A percentile compares a stretch with the other conserved stretches of the same genome.
Evolutionary conservation across 2,888 invertebrate species (phyloP).

Genomic region (Apotomis betuletana): DNA sequence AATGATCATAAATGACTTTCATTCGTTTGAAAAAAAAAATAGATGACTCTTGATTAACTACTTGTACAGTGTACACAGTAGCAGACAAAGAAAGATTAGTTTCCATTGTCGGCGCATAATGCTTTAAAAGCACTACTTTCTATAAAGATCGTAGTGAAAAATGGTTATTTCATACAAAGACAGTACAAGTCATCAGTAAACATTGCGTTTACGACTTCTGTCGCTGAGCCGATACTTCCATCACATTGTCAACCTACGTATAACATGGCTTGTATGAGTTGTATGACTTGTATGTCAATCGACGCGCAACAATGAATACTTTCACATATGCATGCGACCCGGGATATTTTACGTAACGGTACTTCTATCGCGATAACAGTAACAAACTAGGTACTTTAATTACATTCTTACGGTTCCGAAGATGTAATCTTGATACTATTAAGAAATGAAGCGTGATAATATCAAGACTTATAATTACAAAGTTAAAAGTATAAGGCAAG

Average conservation of each 20-base stretch:
- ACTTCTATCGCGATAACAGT: constrained; percentile 23
- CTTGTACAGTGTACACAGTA: not conserved
- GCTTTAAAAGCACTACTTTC: constrained; percentile 14
- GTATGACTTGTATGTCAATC: constrained; percentile 34
- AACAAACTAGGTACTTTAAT: constrained; percentile 21
- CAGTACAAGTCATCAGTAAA: not conserved
- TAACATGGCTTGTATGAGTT: constrained; percentile 41
- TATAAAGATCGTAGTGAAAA: constrained; percentile 19
- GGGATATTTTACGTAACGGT: constrained; percentile 34
- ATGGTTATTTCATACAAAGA: not conserved
- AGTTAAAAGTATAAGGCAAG: too few species aligned
- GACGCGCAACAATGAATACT: constrained; percentile 72
- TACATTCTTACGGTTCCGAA: constrained; percentile 10
- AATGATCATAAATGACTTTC: constrained; percentile 30
- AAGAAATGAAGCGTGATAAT: too few species aligned
- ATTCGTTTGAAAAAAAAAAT: constrained; percentile 5
- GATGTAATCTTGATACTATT: not conserved
- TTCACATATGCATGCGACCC: constrained; percentile 58
- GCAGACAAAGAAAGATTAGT: not conserved
- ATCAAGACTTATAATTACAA: too few species aligned
- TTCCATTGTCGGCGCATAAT: not conserved
- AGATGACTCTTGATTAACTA: not conserved
- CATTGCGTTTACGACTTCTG: not conserved
- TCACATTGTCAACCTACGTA: constrained; percentile 34
- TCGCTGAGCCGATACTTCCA: constrained; percentile 1